A percentile compares a stretch with the other conserved stretches of the same genome.
phyloP scores from a whole-genome alignment of 2,888 invertebrate genomes.

The Zeuzera pyrina region DNA sequence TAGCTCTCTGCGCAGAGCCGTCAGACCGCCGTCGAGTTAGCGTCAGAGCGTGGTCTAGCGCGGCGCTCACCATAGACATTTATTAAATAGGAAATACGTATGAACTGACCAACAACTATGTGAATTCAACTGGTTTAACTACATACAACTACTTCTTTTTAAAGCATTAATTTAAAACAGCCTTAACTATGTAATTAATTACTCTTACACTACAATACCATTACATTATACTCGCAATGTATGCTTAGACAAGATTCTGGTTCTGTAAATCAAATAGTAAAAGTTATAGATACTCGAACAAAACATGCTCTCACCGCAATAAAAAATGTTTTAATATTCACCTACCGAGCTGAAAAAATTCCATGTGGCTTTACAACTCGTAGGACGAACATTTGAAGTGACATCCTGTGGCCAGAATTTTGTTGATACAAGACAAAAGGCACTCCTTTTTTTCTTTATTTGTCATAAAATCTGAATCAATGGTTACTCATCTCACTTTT shows the following conservation, averaged over 20 bases:
- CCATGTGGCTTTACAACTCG: conserved; percentile 36
- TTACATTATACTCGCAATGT: too few species aligned
- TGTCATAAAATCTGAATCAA: conserved; percentile 65
- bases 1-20: conserved; percentile 31
- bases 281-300: too few species aligned
- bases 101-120: conserved; percentile 22
- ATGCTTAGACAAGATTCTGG: background rate
- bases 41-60: conserved; percentile 32
- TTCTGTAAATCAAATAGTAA: background rate
- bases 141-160: conserved; percentile 20
- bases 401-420: conserved; percentile 51
- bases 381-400: conserved; percentile 35
- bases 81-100: conserved; percentile 52
- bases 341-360: conserved; percentile 41
- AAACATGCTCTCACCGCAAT: background rate
- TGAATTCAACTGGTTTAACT: conserved; percentile 26
- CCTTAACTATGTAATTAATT: background rate
- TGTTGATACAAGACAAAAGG: conserved; percentile 55
- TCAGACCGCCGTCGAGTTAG: conserved; percentile 51
- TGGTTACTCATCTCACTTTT: conserved; percentile 66
- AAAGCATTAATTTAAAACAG: too few species aligned
- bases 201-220: too few species aligned
- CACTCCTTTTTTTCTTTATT: conserved; percentile 49
- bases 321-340: conserved; percentile 36
- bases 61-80: conserved; percentile 34